Base-by-base conservation (phyloP, 2,797 vertebrate genomes). In the Taeniopygia guttata region DNA sequence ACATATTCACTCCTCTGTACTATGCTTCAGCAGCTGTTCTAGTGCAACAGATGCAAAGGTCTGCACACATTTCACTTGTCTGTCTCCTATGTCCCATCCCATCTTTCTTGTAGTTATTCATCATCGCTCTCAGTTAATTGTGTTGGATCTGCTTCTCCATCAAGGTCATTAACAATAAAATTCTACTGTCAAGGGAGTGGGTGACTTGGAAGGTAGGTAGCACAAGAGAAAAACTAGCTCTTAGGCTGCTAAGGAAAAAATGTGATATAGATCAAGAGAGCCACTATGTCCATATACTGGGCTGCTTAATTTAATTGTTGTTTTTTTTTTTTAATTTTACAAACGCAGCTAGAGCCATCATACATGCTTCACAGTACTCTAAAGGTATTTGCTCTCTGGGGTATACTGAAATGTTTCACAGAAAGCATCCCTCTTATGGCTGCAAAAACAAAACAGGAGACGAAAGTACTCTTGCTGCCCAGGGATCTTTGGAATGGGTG, bases 41-140 rank as follows among this genome's bases (percentile, higher is more conserved):
- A 84, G 59, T 77, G 49, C 49, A 82, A 74, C 75, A 95, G 87
- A 87, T 59, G 58, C 52, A 58, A 76, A 94, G 87, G 52, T 51
- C 94, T 94, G 90, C 42, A 43, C 0, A 26, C 63, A 66, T 79
- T 91, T 94, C 80, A 72, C 77, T 93, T 84, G 56, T 68, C 91
- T 90, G 59, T 94, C 83, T 96, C 38, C 42, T 58, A 27, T 62
- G 92, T 89, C 89, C 78, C 60, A 87, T 93, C 56, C 51, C 29
- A 96, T 94, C 43, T 56, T 84, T 82, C 23, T 62, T 87, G 89
- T 60, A 88, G 83, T 94, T 91, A 88, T 79, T 95, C 93, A 90
- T 91, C 80, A 48, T 90, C 67, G 48, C 54, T 93, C 83, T 55
- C 36, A 75, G 62, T 91, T 96, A 96, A 80, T 83, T 89, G n/a